Conservation (phyloP, 2,888 invertebrate genomes). For the Hydroisotoma schaefferi region DNA sequence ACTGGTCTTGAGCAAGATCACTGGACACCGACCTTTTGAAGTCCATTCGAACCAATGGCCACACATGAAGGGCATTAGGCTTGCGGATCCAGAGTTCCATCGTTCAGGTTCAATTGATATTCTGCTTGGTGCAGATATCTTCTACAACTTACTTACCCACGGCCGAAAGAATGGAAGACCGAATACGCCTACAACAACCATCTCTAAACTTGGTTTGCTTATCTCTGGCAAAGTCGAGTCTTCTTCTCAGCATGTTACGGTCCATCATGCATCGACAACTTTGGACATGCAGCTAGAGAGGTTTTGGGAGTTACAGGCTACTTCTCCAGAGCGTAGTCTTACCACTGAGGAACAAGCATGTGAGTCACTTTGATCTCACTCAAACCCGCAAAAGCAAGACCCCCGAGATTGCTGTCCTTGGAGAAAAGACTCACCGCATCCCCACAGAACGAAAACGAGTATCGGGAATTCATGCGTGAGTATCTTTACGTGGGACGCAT, state of each 20-base stretch:
- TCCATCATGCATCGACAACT: neutral
- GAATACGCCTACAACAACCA: neutral
- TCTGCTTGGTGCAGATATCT: slow-evolving; percentile 23
- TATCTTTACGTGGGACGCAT: slow-evolving; percentile 45
- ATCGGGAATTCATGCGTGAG: slow-evolving; percentile 44
- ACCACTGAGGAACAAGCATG: slow-evolving; percentile 4
- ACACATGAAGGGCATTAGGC: slow-evolving; percentile 11
- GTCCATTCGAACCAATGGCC: too few relatives aligned
- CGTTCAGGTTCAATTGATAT: slow-evolving; percentile 19
- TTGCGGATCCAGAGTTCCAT: slow-evolving; percentile 26
- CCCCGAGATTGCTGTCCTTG: slow-evolving; percentile 6
- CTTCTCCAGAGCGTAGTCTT: neutral
- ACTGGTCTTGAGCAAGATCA: slow-evolving; percentile 10
- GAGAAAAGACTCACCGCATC: slow-evolving; percentile 18
- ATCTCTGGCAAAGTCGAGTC: neutral
- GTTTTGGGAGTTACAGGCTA: slow-evolving; percentile 27
- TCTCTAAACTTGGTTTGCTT: slow-evolving; percentile 18
- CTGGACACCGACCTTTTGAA: slow-evolving; percentile 4
- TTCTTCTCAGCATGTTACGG: neutral
- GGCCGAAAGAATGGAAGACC: neutral
- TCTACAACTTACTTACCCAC: neutral
- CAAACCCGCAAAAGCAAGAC: neutral
- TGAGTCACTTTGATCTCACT: slow-evolving; percentile 11
- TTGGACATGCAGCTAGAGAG: neutral
- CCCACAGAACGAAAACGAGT: slow-evolving; percentile 22